These are phyloP conservation scores for Asteroscopus sphinx DNA, from an alignment of 2,888 invertebrate genomes.

Conservation along the genomic window DNA sequence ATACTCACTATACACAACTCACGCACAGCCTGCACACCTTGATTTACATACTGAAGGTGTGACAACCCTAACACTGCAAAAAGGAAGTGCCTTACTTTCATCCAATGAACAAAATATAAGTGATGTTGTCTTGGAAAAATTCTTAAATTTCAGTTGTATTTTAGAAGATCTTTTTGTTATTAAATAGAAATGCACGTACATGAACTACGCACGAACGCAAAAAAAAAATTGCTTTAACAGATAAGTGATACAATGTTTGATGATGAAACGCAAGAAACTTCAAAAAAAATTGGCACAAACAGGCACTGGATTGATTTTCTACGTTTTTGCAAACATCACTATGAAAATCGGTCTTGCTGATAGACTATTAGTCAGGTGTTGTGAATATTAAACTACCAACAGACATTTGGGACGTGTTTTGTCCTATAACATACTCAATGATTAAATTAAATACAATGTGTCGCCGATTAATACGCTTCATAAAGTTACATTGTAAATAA, in stretches of 20 bases:
- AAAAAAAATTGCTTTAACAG: background rate
- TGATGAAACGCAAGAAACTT: conserved; percentile 35
- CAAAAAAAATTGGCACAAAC: conserved; percentile 52
- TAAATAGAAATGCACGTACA: no score
- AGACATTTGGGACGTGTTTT: conserved; percentile 22
- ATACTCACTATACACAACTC: conserved; percentile 69
- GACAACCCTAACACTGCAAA: conserved; percentile 54
- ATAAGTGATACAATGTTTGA: conserved; percentile 36
- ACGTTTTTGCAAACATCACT: conserved; percentile 49
- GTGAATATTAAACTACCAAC: conserved; percentile 24
- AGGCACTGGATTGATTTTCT: conserved; percentile 31
- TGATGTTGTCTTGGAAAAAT: background rate
- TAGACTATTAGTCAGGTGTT: conserved; percentile 46
- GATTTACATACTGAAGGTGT: conserved; percentile 76
- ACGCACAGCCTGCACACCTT: conserved; percentile 81
- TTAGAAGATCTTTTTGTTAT: no score
- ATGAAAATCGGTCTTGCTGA: conserved; percentile 28
- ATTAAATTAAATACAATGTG: conserved; percentile 10
- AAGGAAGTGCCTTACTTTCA: conserved; percentile 23
- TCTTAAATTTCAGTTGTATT: no score
- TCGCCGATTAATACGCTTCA: conserved; percentile 9
- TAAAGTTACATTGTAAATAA: conserved; percentile 10
- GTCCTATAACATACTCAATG: conserved; percentile 13
- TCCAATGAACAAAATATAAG: conserved; percentile 28
- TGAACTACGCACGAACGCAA: no score